A percentile compares a stretch with the other conserved stretches of the same genome.
These are phyloP conservation scores for Isichthys henryi DNA, from an alignment of 2,113 vertebrate genomes.

Conservation along the genomic window DNA sequence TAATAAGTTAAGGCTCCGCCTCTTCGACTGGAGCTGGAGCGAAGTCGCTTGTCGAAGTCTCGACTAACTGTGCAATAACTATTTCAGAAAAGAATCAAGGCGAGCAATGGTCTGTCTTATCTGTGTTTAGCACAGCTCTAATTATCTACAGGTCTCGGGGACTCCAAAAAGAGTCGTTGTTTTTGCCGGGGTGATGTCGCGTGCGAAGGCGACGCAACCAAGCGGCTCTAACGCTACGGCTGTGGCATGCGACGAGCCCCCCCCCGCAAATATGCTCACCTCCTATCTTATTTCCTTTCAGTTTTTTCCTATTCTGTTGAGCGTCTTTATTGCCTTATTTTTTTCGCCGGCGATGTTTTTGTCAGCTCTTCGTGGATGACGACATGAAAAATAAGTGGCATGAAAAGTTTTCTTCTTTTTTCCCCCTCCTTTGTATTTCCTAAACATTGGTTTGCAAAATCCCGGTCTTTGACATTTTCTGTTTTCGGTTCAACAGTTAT, in stretches of 20 bases:
- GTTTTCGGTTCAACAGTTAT: constrained; percentile 48
- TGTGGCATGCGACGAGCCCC: constrained; percentile 35
- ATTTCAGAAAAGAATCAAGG: constrained; percentile 18
- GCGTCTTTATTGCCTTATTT: constrained; percentile 27
- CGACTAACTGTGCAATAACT: constrained; percentile 47
- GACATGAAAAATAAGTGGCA: constrained; percentile 21
- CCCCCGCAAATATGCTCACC: constrained; percentile 32
- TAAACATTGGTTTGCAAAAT: constrained; percentile 21
- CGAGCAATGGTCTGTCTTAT: constrained; percentile 41
- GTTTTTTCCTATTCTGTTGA: constrained; percentile 15
- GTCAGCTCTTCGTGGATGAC: constrained; percentile 42
- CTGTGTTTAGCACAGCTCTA: constrained; percentile 54
- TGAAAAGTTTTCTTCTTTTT: constrained; percentile 31
- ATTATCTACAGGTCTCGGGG: constrained; percentile 34
- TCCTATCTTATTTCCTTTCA: constrained; percentile 17
- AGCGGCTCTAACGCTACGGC: constrained; percentile 30
- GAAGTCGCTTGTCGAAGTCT: constrained; percentile 53
- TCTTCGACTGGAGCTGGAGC: constrained; percentile 58
- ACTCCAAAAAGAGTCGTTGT: constrained; percentile 29
- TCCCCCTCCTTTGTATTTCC: constrained; percentile 28
- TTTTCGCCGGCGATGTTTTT: constrained; percentile 32
- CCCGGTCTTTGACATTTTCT: constrained; percentile 42
- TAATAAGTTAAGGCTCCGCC: constrained; percentile 72
- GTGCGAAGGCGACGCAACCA: constrained; percentile 35
- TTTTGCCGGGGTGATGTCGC: constrained; percentile 31